A percentile compares a stretch with the other conserved stretches of the same genome.
These are phyloP conservation scores for Leucoptera coffeella DNA, from an alignment of 2,888 invertebrate species.

Conservation along the genomic window DNA sequence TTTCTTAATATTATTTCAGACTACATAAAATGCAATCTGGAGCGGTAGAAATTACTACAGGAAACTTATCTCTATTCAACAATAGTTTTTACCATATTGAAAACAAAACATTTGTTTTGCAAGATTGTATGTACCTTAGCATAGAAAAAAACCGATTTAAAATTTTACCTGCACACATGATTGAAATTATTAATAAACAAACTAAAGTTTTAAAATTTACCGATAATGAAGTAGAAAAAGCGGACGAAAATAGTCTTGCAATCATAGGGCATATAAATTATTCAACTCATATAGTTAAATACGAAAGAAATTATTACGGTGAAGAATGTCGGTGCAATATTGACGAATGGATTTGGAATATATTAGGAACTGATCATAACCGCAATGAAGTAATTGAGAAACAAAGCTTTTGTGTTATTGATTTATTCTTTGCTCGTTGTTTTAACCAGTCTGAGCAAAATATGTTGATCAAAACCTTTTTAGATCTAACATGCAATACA, in stretches of 20 bases:
- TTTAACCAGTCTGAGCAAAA: slow-evolving; percentile 60
- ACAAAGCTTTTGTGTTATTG: slow-evolving; percentile 59
- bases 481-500: slow-evolving; percentile 51
- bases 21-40: too few relatives aligned
- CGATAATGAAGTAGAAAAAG: slow-evolving; percentile 33
- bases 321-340: slow-evolving; percentile 59
- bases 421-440: slow-evolving; percentile 54
- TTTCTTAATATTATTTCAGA: too few relatives aligned
- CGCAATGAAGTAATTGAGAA: slow-evolving; percentile 27
- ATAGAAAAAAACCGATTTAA: too few relatives aligned
- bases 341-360: slow-evolving; percentile 46
- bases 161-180: too few relatives aligned
- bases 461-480: slow-evolving; percentile 57
- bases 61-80: too few relatives aligned
- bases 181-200: too few relatives aligned
- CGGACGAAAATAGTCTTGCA: slow-evolving; percentile 45
- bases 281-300: slow-evolving; percentile 30
- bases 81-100: too few relatives aligned
- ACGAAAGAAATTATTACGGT: slow-evolving; percentile 58
- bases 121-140: too few relatives aligned
- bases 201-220: too few relatives aligned
- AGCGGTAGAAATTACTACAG: too few relatives aligned
- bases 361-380: slow-evolving; percentile 28
- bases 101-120: too few relatives aligned
- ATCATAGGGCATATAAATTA: slow-evolving; percentile 51